These are phyloP conservation scores for Cylindroiulus punctatus DNA, from an alignment of 2,888 invertebrate species.

Conservation along the genomic window DNA sequence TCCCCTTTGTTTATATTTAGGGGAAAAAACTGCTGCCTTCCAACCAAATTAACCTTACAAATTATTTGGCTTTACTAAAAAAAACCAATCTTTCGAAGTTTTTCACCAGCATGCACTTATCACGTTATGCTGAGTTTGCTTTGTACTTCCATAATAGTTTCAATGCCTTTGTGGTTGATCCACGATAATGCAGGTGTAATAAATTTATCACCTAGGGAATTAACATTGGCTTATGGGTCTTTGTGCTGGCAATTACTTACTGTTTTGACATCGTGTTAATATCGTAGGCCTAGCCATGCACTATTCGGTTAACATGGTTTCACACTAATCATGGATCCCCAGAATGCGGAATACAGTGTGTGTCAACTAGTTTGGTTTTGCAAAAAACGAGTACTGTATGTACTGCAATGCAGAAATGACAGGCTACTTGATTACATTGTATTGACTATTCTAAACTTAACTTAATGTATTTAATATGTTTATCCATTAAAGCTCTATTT, in stretches of 20 bases:
- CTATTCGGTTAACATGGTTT: neutral
- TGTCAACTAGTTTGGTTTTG: no score
- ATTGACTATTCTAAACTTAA: no score
- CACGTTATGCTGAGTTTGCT: neutral
- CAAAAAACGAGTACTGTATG: no score
- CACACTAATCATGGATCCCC: no score
- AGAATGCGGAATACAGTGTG: no score
- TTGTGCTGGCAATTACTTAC: neutral
- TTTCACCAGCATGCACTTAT: neutral
- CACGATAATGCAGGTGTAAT: neutral
- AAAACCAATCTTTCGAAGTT: neutral
- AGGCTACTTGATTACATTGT: no score
- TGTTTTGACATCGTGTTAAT: neutral
- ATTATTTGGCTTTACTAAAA: neutral
- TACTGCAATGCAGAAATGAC: no score
- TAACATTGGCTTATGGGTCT: neutral
- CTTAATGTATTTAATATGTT: no score
- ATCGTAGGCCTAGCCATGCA: neutral
- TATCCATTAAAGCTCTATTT: no score
- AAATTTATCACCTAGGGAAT: constrained; percentile 11
- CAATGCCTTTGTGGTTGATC: neutral
- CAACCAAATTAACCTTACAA: neutral
- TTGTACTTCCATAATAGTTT: neutral
- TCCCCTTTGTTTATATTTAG: neutral
- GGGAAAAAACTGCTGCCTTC: neutral